A percentile compares a stretch with the other conserved stretches of the same genome.
These are phyloP conservation scores for Scolopax rusticola DNA, from an alignment of 2,797 vertebrate genomes.

Conservation along the genomic window DNA sequence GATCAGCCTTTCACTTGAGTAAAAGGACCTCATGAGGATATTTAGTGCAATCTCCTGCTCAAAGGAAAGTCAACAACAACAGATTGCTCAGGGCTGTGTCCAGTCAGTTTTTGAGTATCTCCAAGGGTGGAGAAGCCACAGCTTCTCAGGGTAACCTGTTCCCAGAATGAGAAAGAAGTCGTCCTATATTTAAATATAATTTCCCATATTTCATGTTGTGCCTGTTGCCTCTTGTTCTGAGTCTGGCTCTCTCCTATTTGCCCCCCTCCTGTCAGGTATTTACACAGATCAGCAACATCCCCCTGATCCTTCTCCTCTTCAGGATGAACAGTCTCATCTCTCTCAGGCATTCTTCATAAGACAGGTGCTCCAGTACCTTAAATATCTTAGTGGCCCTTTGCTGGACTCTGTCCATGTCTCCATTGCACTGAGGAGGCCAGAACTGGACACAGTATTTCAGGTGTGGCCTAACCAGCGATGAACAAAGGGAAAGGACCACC, in stretches of 20 bases:
- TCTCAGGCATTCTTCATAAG: neutral
- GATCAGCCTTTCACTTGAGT: neutral
- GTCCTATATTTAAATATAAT: neutral
- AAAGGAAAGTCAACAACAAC: neutral
- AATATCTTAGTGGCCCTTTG: neutral
- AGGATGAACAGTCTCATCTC: neutral
- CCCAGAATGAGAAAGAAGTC: neutral
- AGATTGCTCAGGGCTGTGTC: neutral
- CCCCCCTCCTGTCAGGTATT: neutral
- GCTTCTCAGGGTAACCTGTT: neutral
- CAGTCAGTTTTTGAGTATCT: neutral
- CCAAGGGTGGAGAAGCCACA: neutral
- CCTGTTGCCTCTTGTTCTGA: neutral
- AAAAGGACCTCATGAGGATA: neutral
- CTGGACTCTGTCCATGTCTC: too few relatives aligned
- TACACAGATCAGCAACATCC: neutral
- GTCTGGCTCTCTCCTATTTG: neutral
- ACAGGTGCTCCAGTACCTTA: neutral
- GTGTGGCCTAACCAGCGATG: neutral
- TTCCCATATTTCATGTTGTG: neutral
- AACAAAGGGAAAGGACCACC: neutral
- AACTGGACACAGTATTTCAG: neutral
- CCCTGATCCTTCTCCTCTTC: neutral
- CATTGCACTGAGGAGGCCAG: neutral
- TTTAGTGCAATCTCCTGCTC: neutral